Evolutionary conservation across 2,113 vertebrate genomes (phyloP), one percentile per base, ranked within the genome.

Genomic region (Silurus meridionalis): DNA sequence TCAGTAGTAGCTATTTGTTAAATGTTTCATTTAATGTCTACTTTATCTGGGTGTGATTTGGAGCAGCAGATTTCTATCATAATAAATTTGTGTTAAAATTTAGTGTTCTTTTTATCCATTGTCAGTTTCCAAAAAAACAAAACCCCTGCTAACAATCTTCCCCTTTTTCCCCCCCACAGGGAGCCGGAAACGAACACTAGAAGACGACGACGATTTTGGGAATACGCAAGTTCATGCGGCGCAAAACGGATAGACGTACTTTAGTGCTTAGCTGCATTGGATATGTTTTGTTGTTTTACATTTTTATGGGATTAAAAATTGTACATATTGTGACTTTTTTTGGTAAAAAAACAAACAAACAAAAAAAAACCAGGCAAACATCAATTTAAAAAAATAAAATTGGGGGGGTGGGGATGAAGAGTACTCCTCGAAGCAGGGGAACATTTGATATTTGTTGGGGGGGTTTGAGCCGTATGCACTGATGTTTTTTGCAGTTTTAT

Each of bases 191-290:
- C 94, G 97, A 91, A 95, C 96, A 90, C 95, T 97, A 25, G 98
- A 99, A 87, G 98, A 99, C 48, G 98, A 99, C 0, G 98, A 99
- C 13, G 98, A 99, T 23, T 96, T 97, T 63, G 96, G 96, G 91
- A 95, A 91, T 87, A 97, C 97, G 96, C 97, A 98, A 90, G 96
- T 97, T 90, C 95, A 97, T 8, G 94, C 97, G 84, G 96, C 97
- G n/a, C 97, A 98, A 90, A 97, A 98, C 0, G 92, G 97, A 91
- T 99, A 95, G 96, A 90, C 90, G 91, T 89, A 87, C 90, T 85
- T 87, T 23, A 48, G 86, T 50, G 90, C 86, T 90, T 91, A 85
- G 92, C 88, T 58, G 71, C 89, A 87, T 87, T 92, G 90, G 91
- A 92, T 91, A 91, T 78, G 67, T 83, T 87, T 90, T 87, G 52